These are phyloP conservation scores for Eumerus sabulonum DNA, from an alignment of 2,888 invertebrate genomes.

Conservation along the genomic window DNA sequence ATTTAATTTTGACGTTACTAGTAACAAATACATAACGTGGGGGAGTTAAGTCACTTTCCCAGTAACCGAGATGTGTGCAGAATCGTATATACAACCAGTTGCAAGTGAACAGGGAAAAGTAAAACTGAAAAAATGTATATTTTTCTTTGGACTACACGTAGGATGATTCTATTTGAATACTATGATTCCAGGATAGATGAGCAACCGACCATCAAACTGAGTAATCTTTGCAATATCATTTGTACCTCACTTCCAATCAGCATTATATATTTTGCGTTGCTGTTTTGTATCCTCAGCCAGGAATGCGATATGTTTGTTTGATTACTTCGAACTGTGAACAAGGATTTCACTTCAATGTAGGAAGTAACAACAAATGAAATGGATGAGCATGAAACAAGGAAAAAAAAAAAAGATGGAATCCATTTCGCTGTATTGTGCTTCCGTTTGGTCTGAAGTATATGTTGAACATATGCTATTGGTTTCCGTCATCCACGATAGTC, in stretches of 20 bases:
- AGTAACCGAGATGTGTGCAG: no score
- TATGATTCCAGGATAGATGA: conserved; percentile 39
- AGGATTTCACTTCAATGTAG: conserved; percentile 35
- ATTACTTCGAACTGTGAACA: conserved; percentile 22
- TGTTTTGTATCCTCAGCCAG: conserved; percentile 1
- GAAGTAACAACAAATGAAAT: conserved; percentile 25
- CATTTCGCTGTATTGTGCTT: conserved; percentile 16
- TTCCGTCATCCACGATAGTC: neutral
- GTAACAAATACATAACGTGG: no score
- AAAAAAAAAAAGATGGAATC: conserved; percentile 44
- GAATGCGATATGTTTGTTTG: conserved; percentile 24
- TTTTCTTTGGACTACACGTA: no score
- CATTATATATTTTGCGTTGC: neutral
- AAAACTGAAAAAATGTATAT: conserved; percentile 6
- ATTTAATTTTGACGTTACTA: no score
- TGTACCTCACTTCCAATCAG: conserved; percentile 16
- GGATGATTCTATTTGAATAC: conserved; percentile 36
- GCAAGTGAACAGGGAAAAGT: conserved; percentile 21
- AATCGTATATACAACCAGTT: conserved; percentile 36
- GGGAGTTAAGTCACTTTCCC: no score
- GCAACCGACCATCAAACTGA: conserved; percentile 8
- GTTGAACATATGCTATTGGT: neutral
- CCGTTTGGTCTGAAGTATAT: neutral
- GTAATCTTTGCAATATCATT: conserved; percentile 37
- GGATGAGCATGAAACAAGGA: conserved; percentile 30